Base-by-base conservation (phyloP, 2,888 invertebrate species). In the Clepsis dumicolana region DNA sequence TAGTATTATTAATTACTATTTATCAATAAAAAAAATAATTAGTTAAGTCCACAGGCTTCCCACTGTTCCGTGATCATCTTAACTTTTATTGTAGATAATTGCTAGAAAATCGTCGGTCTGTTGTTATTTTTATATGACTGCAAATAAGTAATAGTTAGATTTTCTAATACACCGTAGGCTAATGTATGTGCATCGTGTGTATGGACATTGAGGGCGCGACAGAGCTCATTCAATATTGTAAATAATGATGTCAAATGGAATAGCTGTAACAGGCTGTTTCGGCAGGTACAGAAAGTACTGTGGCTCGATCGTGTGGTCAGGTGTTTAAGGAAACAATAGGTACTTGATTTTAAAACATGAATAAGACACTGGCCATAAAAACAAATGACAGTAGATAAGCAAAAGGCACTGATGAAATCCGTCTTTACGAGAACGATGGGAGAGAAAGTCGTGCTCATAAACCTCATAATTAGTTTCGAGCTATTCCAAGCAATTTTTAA, bases 111-210 rank as follows among this genome's bases (percentile, higher is more conserved):
- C 77, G 84, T 88, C 85, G 79, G 86, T 92, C 84, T 89, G 90
- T 92, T 93, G 88, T 93, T 93, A 93, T 91, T 93, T 93, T 93
- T 93, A 90, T 93, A 93, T 91, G 91, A 90, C 86, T 91, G 89
- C 92, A 90, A 91, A 85, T 85, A 83, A 88, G 80, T 82, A 83
- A 85, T 88, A 90, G 79, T 84, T 91, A 92, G 92, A 88, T 92
- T 93, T 93, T 92, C 89, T 93, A 91, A 83, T 86, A 88, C 88
- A 90, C 87, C 78, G 80, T 92, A 92, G 88, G 81, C 65, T 89
- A 87, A 83, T 76, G 72, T 75, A 76, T 77, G 76, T 68, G 70
- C 71, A 73, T 67, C 72, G 71, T 73, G 71, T 76, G 74, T 77
- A 72, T 75, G 75, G 69, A 77, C 77, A 73, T 75, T 77, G 75